Conservation (phyloP, 2,888 invertebrate species). For the Strigamia crassipes region DNA sequence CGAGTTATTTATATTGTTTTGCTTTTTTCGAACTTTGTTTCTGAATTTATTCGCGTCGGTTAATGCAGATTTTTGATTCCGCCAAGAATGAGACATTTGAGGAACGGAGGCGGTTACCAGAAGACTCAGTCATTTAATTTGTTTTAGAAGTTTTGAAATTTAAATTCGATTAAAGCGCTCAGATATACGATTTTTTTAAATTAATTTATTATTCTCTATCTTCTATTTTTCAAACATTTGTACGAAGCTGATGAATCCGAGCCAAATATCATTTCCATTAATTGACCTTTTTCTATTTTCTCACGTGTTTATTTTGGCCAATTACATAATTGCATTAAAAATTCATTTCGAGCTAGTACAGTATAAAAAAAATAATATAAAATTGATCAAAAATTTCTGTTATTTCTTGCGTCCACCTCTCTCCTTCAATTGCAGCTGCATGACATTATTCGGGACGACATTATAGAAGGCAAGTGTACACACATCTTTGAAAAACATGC, state of each 20-base stretch:
- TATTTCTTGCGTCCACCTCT: constrained; percentile 97
- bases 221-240: background rate
- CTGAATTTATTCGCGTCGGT: too few relatives aligned
- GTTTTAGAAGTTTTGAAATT: background rate
- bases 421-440: constrained; percentile 93
- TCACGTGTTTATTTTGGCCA: constrained; percentile 8
- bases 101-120: background rate
- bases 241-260: background rate
- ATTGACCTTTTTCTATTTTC: background rate
- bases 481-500: constrained; percentile 96
- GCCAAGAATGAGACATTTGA: too few relatives aligned
- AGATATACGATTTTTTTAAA: background rate
- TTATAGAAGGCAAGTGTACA: constrained; percentile 96
- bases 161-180: background rate
- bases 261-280: background rate
- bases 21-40: too few relatives aligned
- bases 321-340: constrained; percentile 30
- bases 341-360: background rate
- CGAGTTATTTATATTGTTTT: too few relatives aligned
- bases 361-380: constrained; percentile 41
- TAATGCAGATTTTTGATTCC: too few relatives aligned
- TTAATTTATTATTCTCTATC: background rate
- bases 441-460: constrained; percentile 77
- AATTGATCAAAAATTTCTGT: constrained; percentile 49
- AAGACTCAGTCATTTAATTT: background rate